Percentiles rank a stretch among this genome's conserved stretches.
Evolutionary conservation across 2,888 invertebrate species (phyloP).

Genomic region (Aradus depressus): DNA sequence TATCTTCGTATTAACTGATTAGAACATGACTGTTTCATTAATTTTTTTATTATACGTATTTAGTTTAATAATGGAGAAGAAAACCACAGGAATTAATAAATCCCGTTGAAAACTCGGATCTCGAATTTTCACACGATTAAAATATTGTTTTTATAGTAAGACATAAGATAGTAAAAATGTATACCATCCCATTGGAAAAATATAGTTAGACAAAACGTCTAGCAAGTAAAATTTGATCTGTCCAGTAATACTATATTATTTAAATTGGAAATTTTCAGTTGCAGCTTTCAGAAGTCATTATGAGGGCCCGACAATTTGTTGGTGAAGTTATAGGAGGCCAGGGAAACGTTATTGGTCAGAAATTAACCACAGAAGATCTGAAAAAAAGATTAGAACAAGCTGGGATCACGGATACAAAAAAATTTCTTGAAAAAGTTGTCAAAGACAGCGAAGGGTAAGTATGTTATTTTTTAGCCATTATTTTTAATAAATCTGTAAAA

Average conservation of each 20-base stretch:
- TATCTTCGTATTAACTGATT: neutral
- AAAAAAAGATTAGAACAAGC: conserved; percentile 67
- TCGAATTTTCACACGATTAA: too few relatives aligned
- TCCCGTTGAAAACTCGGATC: too few relatives aligned
- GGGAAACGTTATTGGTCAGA: conserved; percentile 77
- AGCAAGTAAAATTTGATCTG: neutral
- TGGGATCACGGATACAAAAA: conserved; percentile 62
- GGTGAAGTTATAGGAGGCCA: conserved; percentile 78
- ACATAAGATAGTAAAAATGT: neutral
- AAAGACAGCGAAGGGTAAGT: conserved; percentile 85
- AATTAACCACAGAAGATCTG: conserved; percentile 75
- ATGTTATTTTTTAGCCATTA: conserved; percentile 11
- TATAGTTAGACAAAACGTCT: too few relatives aligned
- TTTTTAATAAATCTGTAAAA: too few relatives aligned
- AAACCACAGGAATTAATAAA: too few relatives aligned
- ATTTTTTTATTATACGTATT: too few relatives aligned
- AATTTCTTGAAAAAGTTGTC: conserved; percentile 84
- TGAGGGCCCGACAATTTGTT: conserved; percentile 89
- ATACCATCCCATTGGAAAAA: neutral
- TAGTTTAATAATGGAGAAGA: too few relatives aligned
- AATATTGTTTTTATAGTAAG: too few relatives aligned
- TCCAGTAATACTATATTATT: neutral
- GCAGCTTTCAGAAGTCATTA: conserved; percentile 94
- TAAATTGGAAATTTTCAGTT: conserved; percentile 55
- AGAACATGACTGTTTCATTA: neutral